Conservation (phyloP, 2,888 invertebrate genomes). For the Aplocera efformata region DNA sequence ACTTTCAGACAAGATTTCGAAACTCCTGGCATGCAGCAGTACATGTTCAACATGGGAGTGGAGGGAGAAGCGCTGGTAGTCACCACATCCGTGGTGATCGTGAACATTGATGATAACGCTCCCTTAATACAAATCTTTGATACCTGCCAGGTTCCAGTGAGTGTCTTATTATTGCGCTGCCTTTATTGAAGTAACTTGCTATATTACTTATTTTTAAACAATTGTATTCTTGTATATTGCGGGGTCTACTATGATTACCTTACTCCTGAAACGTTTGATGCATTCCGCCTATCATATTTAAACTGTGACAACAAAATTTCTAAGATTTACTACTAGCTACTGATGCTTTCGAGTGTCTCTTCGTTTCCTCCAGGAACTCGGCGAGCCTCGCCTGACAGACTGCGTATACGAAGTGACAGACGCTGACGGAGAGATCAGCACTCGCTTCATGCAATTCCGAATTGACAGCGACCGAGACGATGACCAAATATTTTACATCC, state of each 20-base stretch:
- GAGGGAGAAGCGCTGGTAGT: slow-evolving; percentile 38
- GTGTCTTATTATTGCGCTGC: slow-evolving; percentile 24
- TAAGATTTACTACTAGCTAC: no score
- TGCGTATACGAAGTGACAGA: slow-evolving; percentile 65
- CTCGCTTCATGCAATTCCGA: slow-evolving; percentile 58
- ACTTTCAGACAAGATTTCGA: slow-evolving; percentile 80
- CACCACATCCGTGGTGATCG: slow-evolving; percentile 61
- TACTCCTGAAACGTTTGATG: no score
- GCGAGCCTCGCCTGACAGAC: slow-evolving; percentile 49
- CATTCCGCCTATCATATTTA: no score
- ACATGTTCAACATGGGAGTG: slow-evolving; percentile 57
- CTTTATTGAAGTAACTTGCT: no score
- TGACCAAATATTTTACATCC: slow-evolving; percentile 56
- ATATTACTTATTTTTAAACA: no score
- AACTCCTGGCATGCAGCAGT: slow-evolving; percentile 59
- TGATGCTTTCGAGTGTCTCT: no score
- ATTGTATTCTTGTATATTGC: no score
- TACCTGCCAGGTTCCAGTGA: slow-evolving; percentile 68
- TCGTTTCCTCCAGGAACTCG: slow-evolving; percentile 71
- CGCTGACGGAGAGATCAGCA: slow-evolving; percentile 66
- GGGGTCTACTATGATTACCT: no score
- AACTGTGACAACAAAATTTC: no score
- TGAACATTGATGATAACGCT: slow-evolving; percentile 78
- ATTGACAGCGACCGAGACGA: slow-evolving; percentile 62
- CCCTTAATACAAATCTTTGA: slow-evolving; percentile 66